Evolutionary conservation across 1,140 invertebrate species (phyloP).

Genomic region (Conus betulinus): DNA sequence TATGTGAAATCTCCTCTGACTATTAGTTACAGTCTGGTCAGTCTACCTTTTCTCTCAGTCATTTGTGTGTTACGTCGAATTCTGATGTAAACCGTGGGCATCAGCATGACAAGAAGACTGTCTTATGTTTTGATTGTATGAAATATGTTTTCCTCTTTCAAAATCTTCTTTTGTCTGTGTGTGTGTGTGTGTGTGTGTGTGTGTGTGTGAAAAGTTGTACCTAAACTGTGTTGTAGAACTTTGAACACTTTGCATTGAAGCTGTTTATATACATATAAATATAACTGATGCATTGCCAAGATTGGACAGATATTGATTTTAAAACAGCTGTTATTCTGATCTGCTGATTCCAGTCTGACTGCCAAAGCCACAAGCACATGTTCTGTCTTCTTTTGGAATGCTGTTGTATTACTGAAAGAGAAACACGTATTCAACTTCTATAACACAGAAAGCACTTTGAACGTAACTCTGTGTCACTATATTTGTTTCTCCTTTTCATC

Average conservation of each 20-base stretch:
- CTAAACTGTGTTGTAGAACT: neutral
- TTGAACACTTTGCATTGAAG: neutral
- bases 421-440: neutral
- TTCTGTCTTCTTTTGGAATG: neutral
- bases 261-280: neutral
- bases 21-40: slow-evolving; percentile 6
- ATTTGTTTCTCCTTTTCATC: too few species aligned
- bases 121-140: neutral
- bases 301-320: neutral
- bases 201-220: neutral
- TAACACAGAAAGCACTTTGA: too few species aligned
- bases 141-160: neutral
- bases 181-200: neutral
- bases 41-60: neutral
- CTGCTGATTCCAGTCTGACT: slow-evolving; percentile 12
- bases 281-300: neutral
- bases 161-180: neutral
- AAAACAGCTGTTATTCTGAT: neutral
- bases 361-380: neutral
- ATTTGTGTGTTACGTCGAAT: neutral
- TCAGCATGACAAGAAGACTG: too few species aligned
- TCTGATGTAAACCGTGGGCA: neutral
- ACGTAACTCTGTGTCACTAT: too few species aligned
- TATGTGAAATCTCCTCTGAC: neutral
- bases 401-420: neutral